Base-by-base conservation (phyloP, 92 coral and sea anemone genomes). In the Galaxea fascicularis region DNA sequence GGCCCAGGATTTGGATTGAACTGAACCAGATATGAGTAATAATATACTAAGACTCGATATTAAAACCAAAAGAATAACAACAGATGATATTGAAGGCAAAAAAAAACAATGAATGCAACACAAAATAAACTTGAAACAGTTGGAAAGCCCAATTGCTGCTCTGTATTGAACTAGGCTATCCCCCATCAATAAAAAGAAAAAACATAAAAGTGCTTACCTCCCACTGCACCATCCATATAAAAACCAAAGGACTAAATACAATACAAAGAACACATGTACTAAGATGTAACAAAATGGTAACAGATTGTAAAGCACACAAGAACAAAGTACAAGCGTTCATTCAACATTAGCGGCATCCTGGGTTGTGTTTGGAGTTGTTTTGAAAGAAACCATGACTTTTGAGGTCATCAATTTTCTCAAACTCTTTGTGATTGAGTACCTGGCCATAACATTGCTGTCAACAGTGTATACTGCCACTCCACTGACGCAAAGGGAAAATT, bases 381-480 rank as follows among this genome's bases (percentile, higher is more conserved):
- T 65, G 71, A 10, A 27, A n/a, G 6, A 65, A 65, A 65, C 71
- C 71, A 28, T 26, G 20, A 26, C 47, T 27, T 65, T 27, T 26
- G 20, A 65, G 71, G 71, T 65, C 71, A 65, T 65, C 71, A 65
- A 13, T 65, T 18, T 65, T 65, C 20, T 27, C 44, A 26, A 65
- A 20, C 44, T 65, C 27, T 18, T 65, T 26, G 71, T 27, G 71
- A 17, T 65, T n/a, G 45, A 28, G 44, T 16, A 14, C n/a, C 71
- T 65, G 71, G 71, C 45, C 71, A 26, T 27, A 26, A 65, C 20
- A 65, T 17, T 10, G 16, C 71, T 44, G 20, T 65, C 71, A 65
- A 65, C 45, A 27, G 44, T 65, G 71, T 65, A 65, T 7, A 65
- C 71, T 65, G 71, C 71, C 44, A 65, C 71, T 31, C 71, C 71